These are phyloP conservation scores for Cataglyphis livida DNA, from an alignment of 2,888 invertebrate genomes.

Conservation along the genomic window DNA sequence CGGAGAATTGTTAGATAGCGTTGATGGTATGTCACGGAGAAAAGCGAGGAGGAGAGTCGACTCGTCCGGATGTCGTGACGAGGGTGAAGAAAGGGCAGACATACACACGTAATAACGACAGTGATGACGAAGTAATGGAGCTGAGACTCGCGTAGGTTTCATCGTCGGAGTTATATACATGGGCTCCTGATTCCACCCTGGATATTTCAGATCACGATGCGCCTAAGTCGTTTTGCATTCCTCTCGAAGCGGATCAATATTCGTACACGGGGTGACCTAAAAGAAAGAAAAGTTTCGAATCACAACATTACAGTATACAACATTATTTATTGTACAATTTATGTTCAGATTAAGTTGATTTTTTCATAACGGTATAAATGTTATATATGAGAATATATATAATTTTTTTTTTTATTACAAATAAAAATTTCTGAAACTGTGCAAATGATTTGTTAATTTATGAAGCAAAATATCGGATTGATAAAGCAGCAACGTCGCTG, in stretches of 20 bases:
- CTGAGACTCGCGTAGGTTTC: constrained; percentile 22
- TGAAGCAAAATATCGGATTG: not conserved
- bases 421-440: not conserved
- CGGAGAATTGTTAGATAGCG: constrained; percentile 22
- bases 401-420: not conserved
- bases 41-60: constrained; percentile 4
- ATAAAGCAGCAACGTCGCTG: not conserved
- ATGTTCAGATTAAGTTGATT: not conserved
- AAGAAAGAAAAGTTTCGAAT: not conserved
- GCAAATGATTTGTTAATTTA: constrained; percentile 5
- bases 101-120: constrained; percentile 41
- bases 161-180: constrained; percentile 16
- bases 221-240: constrained; percentile 34
- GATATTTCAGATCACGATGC: constrained; percentile 38
- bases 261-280: constrained; percentile 19
- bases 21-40: not conserved
- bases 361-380: not conserved
- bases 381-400: not conserved
- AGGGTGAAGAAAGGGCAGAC: constrained; percentile 26
- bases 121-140: constrained; percentile 46
- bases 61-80: constrained; percentile 24
- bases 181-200: constrained; percentile 8
- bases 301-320: not conserved
- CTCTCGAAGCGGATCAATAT: constrained; percentile 33
- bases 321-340: not conserved